phyloP scores from a whole-genome alignment of 1,140 invertebrate species.

The Scaptodrosophila lebanonensis region DNA sequence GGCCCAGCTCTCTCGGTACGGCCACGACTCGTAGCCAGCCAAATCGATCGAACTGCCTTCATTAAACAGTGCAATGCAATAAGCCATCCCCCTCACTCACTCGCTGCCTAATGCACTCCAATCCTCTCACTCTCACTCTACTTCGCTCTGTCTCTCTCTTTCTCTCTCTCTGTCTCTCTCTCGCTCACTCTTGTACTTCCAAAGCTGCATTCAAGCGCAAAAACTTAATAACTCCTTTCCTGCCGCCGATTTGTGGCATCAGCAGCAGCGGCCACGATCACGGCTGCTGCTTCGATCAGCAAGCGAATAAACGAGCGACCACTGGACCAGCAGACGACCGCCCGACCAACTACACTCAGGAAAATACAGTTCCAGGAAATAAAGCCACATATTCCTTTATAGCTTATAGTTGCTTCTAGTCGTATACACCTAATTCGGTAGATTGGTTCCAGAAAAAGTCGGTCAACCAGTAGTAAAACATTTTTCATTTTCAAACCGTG shows the following conservation, averaged over 20 bases:
- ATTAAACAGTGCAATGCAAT: constrained; percentile 51
- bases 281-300: constrained; percentile 42
- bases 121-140: constrained; percentile 3
- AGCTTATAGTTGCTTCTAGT: too few relatives aligned
- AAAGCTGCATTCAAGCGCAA: constrained; percentile 16
- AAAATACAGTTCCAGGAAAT: too few relatives aligned
- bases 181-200: constrained; percentile 9
- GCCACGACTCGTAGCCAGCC: constrained; percentile 60
- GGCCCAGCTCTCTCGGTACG: constrained; percentile 5
- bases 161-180: constrained; percentile 20
- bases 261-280: constrained; percentile 10
- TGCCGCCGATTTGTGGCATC: constrained; percentile 55
- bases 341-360: too few relatives aligned
- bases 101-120: constrained; percentile 6
- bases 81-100: background rate
- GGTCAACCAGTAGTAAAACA: too few relatives aligned
- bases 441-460: too few relatives aligned
- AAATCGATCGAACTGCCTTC: constrained; percentile 74
- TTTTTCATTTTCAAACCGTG: too few relatives aligned
- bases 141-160: constrained; percentile 10
- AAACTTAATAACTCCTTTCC: constrained; percentile 69
- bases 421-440: too few relatives aligned
- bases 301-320: constrained; percentile 13
- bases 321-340: background rate
- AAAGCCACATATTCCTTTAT: too few relatives aligned